phyloP scores from a whole-genome alignment of 2,888 invertebrate species.

The Tryphoninae sp. region DNA sequence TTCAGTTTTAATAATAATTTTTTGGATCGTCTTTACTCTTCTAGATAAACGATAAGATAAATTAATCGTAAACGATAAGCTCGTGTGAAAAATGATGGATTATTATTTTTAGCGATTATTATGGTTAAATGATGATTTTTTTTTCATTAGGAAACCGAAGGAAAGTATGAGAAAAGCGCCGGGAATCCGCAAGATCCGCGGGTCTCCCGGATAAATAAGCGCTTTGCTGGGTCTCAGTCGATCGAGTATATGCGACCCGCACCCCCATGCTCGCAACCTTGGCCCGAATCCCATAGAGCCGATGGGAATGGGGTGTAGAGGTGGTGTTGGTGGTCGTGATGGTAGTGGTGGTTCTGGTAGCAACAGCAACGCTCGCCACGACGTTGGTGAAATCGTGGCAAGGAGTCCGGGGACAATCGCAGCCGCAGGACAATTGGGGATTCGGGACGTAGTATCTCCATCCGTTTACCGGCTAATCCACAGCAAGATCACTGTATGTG shows the following conservation, averaged over 20 bases:
- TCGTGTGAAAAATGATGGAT: background rate
- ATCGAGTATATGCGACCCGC: constrained; percentile 55
- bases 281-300: constrained; percentile 66
- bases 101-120: background rate
- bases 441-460: constrained; percentile 40
- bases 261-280: constrained; percentile 66
- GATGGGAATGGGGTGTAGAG: constrained; percentile 39
- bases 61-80: background rate
- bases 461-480: constrained; percentile 19
- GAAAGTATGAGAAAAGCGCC: constrained; percentile 20
- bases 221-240: constrained; percentile 41
- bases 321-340: background rate
- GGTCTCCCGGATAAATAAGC: constrained; percentile 52
- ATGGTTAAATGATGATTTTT: background rate
- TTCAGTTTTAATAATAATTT: too few relatives aligned
- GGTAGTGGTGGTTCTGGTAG: constrained; percentile 7
- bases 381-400: constrained; percentile 40
- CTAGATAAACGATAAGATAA: background rate
- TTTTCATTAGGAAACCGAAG: constrained; percentile 1
- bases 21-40: background rate
- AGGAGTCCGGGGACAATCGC: constrained; percentile 30
- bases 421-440: constrained; percentile 53
- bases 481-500: constrained; percentile 7
- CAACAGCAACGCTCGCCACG: constrained; percentile 19
- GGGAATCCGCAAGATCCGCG: constrained; percentile 40